Base-by-base conservation (phyloP, 2,113 vertebrate species). In the Nothobranchius furzeri region DNA sequence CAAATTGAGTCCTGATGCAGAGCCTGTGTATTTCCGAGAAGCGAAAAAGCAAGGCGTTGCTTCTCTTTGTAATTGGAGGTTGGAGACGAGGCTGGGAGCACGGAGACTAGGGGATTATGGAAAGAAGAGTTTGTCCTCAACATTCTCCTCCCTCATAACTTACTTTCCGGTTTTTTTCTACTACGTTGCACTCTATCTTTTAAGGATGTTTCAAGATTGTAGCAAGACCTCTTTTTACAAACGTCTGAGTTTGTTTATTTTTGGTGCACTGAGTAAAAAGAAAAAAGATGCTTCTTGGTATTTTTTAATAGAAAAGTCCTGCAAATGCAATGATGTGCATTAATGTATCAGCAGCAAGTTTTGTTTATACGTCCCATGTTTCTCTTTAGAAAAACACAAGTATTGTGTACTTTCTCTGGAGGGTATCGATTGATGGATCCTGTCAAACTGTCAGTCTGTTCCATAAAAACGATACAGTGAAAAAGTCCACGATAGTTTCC, bases 1-100 rank as follows among this genome's bases (percentile, higher is more conserved):
- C 89, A 92, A 92, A 92, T 90, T 91, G 91, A 92, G 90, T 92
- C 92, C 83, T 91, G 88, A 90, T 90, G 84, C 90, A 83, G 88
- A 90, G 89, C 85, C 86, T 87, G 87, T 90, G 79, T 91, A 86
- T 92, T 92, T 87, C 86, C 75, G 75, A 76, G 85, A 73, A 90
- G 82, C 72, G 68, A 79, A 88, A 92, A 89, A 83, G 78, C 82
- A 37, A 75, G 70, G 79, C 79, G 83, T 91, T 89, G 88, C 87
- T 90, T 88, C 84, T 88, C 84, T 86, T 82, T 87, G 90, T 92
- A 92, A 92, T 92, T 92, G 89, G 90, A 89, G 84, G 88, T 86
- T 82, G 71, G 87, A 59, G 49, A 88, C 77, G 83, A 79, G 78
- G 88, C 79, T 84, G 84, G 75, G 85, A 67, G 83, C 76, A 56